Conservation (phyloP, 1,140 invertebrate genomes). For the Sminthurides bifidus region DNA sequence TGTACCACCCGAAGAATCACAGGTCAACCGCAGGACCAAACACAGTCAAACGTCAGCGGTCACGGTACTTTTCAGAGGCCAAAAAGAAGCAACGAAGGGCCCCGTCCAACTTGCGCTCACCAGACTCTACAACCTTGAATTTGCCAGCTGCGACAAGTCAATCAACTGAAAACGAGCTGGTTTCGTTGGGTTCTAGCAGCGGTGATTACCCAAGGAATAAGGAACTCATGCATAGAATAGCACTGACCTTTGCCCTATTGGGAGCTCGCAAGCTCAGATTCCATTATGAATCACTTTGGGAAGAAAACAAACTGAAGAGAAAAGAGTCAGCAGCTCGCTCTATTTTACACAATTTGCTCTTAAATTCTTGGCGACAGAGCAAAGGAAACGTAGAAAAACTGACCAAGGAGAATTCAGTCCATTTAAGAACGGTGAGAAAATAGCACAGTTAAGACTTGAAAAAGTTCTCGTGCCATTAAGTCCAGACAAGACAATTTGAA, state of each 20-base stretch:
- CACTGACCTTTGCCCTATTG: not conserved
- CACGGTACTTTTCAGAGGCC: too few species aligned
- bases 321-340: not conserved
- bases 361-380: conserved; percentile 1
- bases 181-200: too few species aligned
- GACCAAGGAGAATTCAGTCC: not conserved
- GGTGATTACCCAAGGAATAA: not conserved
- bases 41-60: too few species aligned
- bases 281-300: not conserved
- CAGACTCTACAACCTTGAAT: too few species aligned
- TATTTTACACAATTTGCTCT: not conserved
- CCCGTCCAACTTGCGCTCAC: too few species aligned
- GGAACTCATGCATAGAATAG: not conserved
- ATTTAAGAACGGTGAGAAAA: not conserved
- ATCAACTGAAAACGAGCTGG: too few species aligned
- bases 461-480: too few species aligned
- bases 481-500: not conserved
- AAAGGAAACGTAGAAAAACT: not conserved
- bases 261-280: not conserved
- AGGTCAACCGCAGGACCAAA: too few species aligned
- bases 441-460: too few species aligned
- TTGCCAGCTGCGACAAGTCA: too few species aligned
- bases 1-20: too few species aligned
- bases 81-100: too few species aligned
- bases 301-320: not conserved